Evolutionary conservation across 1,140 invertebrate species (phyloP).

Genomic region (Nephila pilipes): DNA sequence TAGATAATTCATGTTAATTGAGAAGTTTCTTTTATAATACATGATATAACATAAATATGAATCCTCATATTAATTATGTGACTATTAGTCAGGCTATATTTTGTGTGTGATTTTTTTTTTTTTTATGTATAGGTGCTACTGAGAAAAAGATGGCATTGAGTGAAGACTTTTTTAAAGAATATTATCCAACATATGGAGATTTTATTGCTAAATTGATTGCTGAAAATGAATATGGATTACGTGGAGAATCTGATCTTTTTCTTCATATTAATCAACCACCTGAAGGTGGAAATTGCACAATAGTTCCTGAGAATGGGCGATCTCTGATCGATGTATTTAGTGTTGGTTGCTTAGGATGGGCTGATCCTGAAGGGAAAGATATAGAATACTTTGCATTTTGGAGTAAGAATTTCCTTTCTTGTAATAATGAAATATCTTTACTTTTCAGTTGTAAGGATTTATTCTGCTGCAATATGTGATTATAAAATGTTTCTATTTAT

Average conservation of each 20-base stretch:
- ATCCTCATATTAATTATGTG: too few species aligned
- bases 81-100: too few species aligned
- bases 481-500: too few species aligned
- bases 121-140: slow-evolving; percentile 74
- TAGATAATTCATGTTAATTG: too few species aligned
- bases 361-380: slow-evolving; percentile 79
- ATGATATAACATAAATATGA: too few species aligned
- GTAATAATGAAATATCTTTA: too few species aligned
- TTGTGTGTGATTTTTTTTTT: not conserved
- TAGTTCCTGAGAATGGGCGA: slow-evolving; percentile 76
- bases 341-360: slow-evolving; percentile 79
- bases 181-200: slow-evolving; percentile 79
- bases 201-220: slow-evolving; percentile 79
- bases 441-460: too few species aligned
- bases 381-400: slow-evolving; percentile 79
- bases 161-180: slow-evolving; percentile 79
- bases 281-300: slow-evolving; percentile 78
- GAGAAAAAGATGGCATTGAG: slow-evolving; percentile 79
- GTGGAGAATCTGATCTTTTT: slow-evolving; percentile 79
- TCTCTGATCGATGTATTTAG: slow-evolving; percentile 79
- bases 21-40: too few species aligned
- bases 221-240: slow-evolving; percentile 78
- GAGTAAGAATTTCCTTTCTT: slow-evolving; percentile 71
- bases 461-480: too few species aligned
- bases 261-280: slow-evolving; percentile 80